These are phyloP conservation scores for Otocyon megalotis DNA, from an alignment of 2,113 vertebrate genomes.

Conservation along the genomic window DNA sequence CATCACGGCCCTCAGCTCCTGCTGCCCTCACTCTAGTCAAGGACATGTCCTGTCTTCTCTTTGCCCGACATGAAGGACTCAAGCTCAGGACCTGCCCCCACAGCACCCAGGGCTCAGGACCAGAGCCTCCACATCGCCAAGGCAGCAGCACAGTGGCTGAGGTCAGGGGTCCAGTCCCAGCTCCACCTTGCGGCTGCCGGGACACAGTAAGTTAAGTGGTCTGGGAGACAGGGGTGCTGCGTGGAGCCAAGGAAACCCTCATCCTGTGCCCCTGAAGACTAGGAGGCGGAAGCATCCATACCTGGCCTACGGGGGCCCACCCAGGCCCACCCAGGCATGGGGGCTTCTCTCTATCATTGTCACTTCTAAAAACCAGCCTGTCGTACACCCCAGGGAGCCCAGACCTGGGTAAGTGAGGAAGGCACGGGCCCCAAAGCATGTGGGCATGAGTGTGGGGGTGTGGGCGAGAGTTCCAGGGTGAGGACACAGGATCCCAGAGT, in stretches of 20 bases:
- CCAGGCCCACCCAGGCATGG: neutral
- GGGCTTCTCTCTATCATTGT: neutral
- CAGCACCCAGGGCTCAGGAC: neutral
- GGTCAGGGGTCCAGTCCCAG: neutral
- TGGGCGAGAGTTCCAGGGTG: neutral
- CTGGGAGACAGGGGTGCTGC: no score
- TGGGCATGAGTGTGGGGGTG: neutral
- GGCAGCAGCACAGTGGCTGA: neutral
- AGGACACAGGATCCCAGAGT: neutral
- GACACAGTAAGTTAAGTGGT: neutral
- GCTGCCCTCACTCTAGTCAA: neutral
- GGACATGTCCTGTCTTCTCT: neutral
- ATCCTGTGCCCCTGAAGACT: neutral
- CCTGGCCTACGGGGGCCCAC: neutral
- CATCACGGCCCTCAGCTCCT: neutral
- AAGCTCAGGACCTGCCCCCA: neutral
- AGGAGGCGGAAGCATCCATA: neutral
- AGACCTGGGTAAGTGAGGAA: neutral
- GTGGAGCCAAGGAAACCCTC: neutral
- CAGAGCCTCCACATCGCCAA: rapidly evolving
- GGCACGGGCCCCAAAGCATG: neutral
- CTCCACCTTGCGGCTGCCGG: neutral
- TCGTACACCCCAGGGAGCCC: neutral
- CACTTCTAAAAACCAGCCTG: conserved; percentile 36
- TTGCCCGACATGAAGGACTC: neutral